These are phyloP conservation scores for Netelia inedita DNA, from an alignment of 2,888 invertebrate species.

Conservation along the genomic window DNA sequence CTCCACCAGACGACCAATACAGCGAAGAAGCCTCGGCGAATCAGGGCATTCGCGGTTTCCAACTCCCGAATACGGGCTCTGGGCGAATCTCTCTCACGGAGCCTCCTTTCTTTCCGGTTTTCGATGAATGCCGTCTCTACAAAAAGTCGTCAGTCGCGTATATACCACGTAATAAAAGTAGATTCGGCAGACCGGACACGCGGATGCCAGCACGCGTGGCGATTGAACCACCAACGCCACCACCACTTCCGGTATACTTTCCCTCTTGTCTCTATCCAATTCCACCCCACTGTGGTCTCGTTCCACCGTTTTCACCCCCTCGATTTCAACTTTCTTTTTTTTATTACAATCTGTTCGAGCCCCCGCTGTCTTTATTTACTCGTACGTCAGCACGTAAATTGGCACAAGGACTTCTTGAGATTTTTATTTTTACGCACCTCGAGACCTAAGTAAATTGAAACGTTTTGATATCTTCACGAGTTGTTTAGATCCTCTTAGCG, in stretches of 20 bases:
- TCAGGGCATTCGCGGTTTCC: conserved; percentile 57
- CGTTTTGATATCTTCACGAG: no score
- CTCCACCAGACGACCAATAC: conserved; percentile 8
- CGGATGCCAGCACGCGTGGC: conserved; percentile 36
- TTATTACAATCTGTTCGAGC: no score
- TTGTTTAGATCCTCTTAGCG: not conserved
- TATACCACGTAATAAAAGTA: not conserved
- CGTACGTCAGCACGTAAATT: no score
- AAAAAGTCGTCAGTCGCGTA: not conserved
- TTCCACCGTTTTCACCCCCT: conserved; percentile 24
- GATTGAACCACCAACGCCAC: conserved; percentile 32
- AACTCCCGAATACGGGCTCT: conserved; percentile 36
- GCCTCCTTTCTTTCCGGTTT: conserved; percentile 49
- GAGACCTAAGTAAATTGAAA: no score
- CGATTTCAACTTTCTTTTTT: not conserved
- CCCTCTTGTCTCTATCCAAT: conserved; percentile 40
- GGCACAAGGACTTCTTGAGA: no score
- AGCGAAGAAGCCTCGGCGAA: conserved; percentile 57
- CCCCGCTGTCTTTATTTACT: no score
- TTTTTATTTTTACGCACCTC: no score
- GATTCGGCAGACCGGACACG: conserved; percentile 28
- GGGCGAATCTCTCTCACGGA: conserved; percentile 46
- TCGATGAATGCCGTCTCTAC: conserved; percentile 39
- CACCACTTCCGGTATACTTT: conserved; percentile 61
- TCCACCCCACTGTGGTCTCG: conserved; percentile 34